phyloP scores from a whole-genome alignment of 1,140 invertebrate genomes.

The Portunus trituberculatus region DNA sequence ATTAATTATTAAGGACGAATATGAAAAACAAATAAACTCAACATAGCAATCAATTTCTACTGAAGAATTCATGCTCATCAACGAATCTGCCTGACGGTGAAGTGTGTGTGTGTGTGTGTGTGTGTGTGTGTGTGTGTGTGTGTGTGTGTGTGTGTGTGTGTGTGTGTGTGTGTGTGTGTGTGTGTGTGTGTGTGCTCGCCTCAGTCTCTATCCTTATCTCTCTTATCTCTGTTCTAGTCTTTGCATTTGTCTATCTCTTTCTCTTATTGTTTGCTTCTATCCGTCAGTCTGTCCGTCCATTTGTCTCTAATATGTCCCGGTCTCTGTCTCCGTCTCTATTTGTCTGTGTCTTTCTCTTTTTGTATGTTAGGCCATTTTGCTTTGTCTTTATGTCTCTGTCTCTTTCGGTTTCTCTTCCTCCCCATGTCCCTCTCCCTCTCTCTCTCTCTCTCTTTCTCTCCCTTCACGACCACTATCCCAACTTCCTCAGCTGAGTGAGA shows the following conservation, averaged over 20 bases:
- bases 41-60: not conserved
- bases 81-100: not conserved
- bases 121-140: conserved; percentile 6
- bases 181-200: too few relatives aligned
- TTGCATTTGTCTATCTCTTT: too few relatives aligned
- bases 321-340: too few relatives aligned
- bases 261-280: too few relatives aligned
- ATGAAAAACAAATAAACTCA: conserved; percentile 5
- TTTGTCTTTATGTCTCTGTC: not conserved
- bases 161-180: too few relatives aligned
- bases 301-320: too few relatives aligned
- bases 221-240: too few relatives aligned
- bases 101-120: not conserved
- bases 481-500: not conserved
- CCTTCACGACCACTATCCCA: not conserved
- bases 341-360: too few relatives aligned
- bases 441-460: conserved; percentile 8
- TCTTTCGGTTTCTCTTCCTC: not conserved
- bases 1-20: not conserved
- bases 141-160: too few relatives aligned
- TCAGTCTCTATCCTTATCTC: too few relatives aligned
- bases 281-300: too few relatives aligned
- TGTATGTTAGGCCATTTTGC: too few relatives aligned
- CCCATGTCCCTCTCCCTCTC: not conserved
- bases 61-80: not conserved